A percentile compares a stretch with the other conserved stretches of the same genome.
Evolutionary conservation across 2,797 vertebrate genomes (phyloP).

Genomic region (Sebastes trivittatus): DNA sequence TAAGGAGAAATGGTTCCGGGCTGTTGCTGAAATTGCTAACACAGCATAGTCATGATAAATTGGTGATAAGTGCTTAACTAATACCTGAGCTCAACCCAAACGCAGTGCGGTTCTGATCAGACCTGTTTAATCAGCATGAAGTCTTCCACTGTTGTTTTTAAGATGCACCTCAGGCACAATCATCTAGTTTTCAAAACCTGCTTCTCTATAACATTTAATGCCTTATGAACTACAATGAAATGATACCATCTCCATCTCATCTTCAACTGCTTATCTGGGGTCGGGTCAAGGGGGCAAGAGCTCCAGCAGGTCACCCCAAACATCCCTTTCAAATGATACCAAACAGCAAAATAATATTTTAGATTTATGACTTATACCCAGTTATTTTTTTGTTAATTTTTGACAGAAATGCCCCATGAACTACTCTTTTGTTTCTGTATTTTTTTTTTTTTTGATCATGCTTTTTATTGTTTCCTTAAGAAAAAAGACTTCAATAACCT

Average conservation of each 20-base stretch:
- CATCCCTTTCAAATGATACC: too few relatives aligned
- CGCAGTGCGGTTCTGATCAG: neutral
- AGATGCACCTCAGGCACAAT: neutral
- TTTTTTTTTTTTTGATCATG: neutral
- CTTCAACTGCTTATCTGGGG: too few relatives aligned
- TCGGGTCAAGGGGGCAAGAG: too few relatives aligned
- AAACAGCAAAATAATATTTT: neutral
- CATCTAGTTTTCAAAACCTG: neutral
- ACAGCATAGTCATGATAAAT: neutral
- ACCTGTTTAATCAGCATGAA: neutral
- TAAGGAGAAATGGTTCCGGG: conserved; percentile 11
- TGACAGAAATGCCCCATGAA: neutral
- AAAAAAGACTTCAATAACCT: too few relatives aligned
- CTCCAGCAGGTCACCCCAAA: too few relatives aligned
- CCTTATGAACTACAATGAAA: neutral
- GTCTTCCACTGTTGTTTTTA: neutral
- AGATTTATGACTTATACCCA: neutral
- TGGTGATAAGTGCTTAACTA: neutral
- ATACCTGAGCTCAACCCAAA: neutral
- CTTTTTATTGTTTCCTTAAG: too few relatives aligned
- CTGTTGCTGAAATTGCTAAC: neutral
- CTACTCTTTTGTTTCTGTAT: neutral
- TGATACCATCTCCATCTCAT: neutral
- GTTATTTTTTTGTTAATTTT: neutral
- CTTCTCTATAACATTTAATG: neutral